phyloP scores from a whole-genome alignment of 2,888 invertebrate genomes.

The Eupithecia pulchellata region DNA sequence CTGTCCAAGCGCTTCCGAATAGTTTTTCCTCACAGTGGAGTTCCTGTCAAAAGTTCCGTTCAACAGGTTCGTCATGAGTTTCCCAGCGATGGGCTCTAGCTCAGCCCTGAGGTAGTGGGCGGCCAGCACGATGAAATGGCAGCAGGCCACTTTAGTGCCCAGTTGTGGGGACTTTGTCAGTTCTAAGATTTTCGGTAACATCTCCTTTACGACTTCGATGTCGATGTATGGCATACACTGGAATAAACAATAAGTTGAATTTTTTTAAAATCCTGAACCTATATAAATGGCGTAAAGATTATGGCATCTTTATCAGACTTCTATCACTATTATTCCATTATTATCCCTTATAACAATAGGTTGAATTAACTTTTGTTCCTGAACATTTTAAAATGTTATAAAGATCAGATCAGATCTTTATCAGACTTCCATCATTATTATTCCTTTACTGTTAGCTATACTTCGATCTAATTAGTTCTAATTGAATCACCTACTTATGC shows the following conservation, averaged over 20 bases:
- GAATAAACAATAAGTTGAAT: background rate
- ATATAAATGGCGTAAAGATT: no score
- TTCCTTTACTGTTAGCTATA: no score
- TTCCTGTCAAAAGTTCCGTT: slow-evolving; percentile 94
- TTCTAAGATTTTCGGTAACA: slow-evolving; percentile 93
- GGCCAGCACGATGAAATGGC: slow-evolving; percentile 91
- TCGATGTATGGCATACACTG: slow-evolving; percentile 90
- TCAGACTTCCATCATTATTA: background rate
- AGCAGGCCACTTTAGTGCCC: slow-evolving; percentile 93
- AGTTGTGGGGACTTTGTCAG: slow-evolving; percentile 93
- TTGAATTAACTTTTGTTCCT: background rate
- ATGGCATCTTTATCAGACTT: no score
- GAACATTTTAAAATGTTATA: no score
- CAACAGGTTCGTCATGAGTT: slow-evolving; percentile 86
- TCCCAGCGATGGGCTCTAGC: slow-evolving; percentile 85
- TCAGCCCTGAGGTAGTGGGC: slow-evolving; percentile 83
- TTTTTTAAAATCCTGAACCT: no score
- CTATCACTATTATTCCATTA: background rate
- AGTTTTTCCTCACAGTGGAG: slow-evolving; percentile 92
- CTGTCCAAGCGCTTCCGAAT: slow-evolving; percentile 93
- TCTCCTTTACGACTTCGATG: slow-evolving; percentile 90
- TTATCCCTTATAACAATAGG: no score
- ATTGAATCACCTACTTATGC: no score
- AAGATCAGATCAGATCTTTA: no score
- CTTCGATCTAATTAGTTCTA: no score